These are phyloP conservation scores for Meda fulgida DNA, from an alignment of 2,797 vertebrate genomes.

Conservation along the genomic window DNA sequence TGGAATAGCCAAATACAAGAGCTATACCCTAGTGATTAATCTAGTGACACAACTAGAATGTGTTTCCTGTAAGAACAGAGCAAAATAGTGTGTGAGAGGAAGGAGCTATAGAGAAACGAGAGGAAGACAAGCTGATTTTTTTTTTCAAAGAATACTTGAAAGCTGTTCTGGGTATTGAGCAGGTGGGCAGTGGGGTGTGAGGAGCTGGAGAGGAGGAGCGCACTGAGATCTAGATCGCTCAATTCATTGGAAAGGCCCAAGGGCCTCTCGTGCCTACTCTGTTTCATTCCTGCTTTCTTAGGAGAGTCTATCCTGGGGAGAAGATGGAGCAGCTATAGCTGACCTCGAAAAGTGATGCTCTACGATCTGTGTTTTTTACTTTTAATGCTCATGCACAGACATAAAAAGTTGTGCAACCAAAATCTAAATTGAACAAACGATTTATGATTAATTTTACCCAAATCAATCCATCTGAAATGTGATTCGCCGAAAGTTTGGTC, in stretches of 20 bases:
- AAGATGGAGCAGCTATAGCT: slow-evolving; percentile 5
- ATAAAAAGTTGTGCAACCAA: background rate
- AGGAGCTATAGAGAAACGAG: slow-evolving; percentile 78
- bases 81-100: slow-evolving; percentile 73
- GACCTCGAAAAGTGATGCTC: slow-evolving; percentile 8
- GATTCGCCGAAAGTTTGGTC: background rate
- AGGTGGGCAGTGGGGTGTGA: slow-evolving; percentile 79
- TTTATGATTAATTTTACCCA: background rate
- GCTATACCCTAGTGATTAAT: slow-evolving; percentile 51
- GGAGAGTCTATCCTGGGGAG: background rate
- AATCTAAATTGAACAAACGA: background rate
- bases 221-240: slow-evolving; percentile 61
- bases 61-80: slow-evolving; percentile 74
- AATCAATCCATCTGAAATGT: background rate
- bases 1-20: slow-evolving; percentile 66
- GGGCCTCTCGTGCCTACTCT: slow-evolving; percentile 52
- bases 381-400: slow-evolving; percentile 4
- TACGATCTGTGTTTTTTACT: background rate
- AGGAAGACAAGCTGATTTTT: slow-evolving; percentile 84
- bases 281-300: slow-evolving; percentile 7
- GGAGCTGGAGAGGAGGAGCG: slow-evolving; percentile 58
- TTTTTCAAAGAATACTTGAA: slow-evolving; percentile 91
- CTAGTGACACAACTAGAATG: slow-evolving; percentile 73
- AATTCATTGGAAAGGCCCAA: slow-evolving; percentile 67
- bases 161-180: slow-evolving; percentile 86